Base-by-base conservation (phyloP, 2,797 vertebrate species). In the Pyrrhura leucotis region DNA sequence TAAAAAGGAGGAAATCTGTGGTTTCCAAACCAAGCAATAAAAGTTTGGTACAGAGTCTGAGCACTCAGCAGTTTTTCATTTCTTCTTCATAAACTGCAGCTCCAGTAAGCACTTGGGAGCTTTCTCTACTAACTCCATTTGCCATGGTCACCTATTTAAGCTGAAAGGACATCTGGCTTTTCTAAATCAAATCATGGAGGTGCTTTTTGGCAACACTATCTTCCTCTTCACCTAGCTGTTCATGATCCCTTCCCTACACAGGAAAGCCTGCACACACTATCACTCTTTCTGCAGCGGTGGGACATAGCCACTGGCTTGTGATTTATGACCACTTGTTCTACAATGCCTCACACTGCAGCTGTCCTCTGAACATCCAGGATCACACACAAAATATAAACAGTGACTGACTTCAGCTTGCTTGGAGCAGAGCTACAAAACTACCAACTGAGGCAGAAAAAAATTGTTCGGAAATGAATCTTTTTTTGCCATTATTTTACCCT, bases 1-100 rank as follows among this genome's bases (percentile, higher is more conserved):
- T 77, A 88, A 85, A 79, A 92, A 66, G 72, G 54, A 88, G 77
- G 92, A 95, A 95, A 93, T 91, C 28, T 93, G 95, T 81, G 96
- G 96, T 95, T 96, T 94, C 77, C 86, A 93, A 95, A 95, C 84
- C 85, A 79, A 80, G 89, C 94, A 96, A 96, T 91, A 96, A 93
- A 96, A 91, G 58, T 93, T 91, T 84, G 84, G 80, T 89, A 72
- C 20, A 44, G 61, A 85, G 67, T 61, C 69, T 59, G 91, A 97
- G 72, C 86, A 90, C 86, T 96, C 96, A 96, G 85, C 94, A 94
- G 96, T 94, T 97, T 96, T 68, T 87, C 91, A 94, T 94, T 96
- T 95, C 88, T 39, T 84, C 91, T 62, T 75, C 92, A 80, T 40
- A 67, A 93, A 56, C 81, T 85, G 47, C 53, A 81, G 94, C 90